phyloP scores from a whole-genome alignment of 2,888 invertebrate genomes.

The Harmothoe impar region DNA sequence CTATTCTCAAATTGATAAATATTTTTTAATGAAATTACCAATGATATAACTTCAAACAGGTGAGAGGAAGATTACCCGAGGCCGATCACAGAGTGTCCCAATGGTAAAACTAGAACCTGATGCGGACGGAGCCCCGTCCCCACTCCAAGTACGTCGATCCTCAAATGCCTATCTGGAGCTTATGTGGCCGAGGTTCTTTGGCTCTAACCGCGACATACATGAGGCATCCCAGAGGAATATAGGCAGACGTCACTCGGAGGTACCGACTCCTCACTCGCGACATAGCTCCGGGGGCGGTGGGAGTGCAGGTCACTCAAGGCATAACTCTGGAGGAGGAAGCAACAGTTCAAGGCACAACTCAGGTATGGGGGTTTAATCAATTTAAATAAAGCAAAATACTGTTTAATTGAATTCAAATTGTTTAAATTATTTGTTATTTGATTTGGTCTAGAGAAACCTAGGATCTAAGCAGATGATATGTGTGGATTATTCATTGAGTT shows the following conservation, averaged over 20 bases:
- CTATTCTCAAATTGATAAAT: no score
- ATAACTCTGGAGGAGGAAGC: neutral
- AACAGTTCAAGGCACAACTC: neutral
- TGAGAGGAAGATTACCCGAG: neutral
- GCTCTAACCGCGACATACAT: neutral
- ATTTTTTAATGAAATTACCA: no score
- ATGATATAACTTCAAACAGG: no score
- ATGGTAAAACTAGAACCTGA: neutral
- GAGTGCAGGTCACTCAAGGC: neutral
- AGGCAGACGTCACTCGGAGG: neutral
- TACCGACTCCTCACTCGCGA: neutral
- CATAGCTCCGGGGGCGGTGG: neutral
- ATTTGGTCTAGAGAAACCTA: no score
- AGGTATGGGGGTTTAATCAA: no score
- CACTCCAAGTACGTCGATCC: neutral
- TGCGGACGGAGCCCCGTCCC: neutral
- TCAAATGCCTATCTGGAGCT: constrained; percentile 45
- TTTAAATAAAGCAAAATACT: no score
- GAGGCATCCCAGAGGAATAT: neutral
- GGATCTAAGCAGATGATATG: no score
- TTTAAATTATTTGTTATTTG: no score
- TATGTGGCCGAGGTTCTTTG: constrained; percentile 44
- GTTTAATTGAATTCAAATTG: no score
- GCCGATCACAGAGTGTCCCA: constrained; percentile 20
- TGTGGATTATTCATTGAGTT: no score